Evolutionary conservation across 2,797 vertebrate genomes (phyloP).

Genomic region (Falco cherrug): DNA sequence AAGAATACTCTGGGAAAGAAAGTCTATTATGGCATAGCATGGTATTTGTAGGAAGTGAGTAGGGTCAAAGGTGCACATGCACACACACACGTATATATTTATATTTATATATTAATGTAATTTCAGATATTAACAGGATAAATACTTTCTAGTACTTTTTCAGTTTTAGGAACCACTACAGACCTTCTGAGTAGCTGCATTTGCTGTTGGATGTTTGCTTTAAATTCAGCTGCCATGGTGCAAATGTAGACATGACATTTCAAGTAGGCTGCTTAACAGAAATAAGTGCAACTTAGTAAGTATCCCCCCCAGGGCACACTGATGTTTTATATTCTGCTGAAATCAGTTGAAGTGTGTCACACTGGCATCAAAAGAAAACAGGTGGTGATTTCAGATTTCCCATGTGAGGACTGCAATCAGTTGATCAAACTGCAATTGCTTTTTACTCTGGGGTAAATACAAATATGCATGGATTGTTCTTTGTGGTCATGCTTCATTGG

Average conservation of each 20-base stretch:
- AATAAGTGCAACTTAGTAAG: conserved; percentile 4
- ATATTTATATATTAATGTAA: neutral
- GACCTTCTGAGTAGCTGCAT: neutral
- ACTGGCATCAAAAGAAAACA: conserved; percentile 56
- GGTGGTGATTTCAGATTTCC: conserved; percentile 73
- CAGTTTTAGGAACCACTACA: neutral
- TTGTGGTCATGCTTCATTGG: conserved; percentile 7
- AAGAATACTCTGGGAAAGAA: neutral
- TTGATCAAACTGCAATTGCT: conserved; percentile 54
- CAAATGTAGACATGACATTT: neutral
- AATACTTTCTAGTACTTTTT: neutral
- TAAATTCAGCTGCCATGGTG: neutral
- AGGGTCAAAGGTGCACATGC: neutral
- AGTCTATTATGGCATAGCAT: neutral
- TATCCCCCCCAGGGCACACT: neutral
- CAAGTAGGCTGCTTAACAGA: conserved; percentile 6
- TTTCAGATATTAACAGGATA: neutral
- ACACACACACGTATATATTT: rapidly evolving
- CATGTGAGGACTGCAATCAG: conserved; percentile 63
- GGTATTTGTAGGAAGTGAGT: neutral
- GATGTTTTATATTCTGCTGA: conserved; percentile 61
- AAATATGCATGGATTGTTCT: conserved; percentile 47
- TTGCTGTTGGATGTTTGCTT: neutral
- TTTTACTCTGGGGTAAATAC: conserved; percentile 35
- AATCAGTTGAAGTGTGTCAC: conserved; percentile 56